Percentiles rank a stretch among this genome's conserved stretches.
Evolutionary conservation across 2,113 vertebrate species (phyloP).

Genomic region (Opisthocomus hoazin): DNA sequence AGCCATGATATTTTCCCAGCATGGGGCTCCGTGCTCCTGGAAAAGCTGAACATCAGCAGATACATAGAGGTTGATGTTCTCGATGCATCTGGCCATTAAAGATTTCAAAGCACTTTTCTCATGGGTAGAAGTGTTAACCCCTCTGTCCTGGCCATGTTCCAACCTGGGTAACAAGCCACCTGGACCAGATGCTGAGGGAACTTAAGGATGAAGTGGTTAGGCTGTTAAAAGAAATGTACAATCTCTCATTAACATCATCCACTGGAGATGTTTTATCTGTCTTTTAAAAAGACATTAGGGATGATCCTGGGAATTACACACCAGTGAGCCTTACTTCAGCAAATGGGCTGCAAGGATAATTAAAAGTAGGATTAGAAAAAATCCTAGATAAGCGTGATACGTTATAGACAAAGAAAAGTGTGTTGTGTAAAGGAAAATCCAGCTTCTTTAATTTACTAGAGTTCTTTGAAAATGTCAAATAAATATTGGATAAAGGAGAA

Average conservation of each 20-base stretch:
- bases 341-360: constrained; percentile 41
- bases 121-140: constrained; percentile 39
- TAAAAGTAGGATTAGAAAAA: constrained; percentile 28
- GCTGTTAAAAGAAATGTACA: constrained; percentile 13
- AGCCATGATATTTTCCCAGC: constrained; percentile 34
- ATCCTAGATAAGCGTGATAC: neutral
- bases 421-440: neutral
- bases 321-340: neutral
- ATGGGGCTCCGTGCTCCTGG: neutral
- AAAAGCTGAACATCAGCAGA: neutral
- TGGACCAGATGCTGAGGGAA: constrained; percentile 26
- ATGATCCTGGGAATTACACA: constrained; percentile 20
- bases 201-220: neutral
- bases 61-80: constrained; percentile 8
- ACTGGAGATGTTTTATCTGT: neutral
- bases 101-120: constrained; percentile 21
- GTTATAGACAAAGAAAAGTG: neutral
- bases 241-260: constrained; percentile 22
- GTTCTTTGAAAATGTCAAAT: constrained; percentile 29
- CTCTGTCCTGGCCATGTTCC: constrained; percentile 14
- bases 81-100: constrained; percentile 4
- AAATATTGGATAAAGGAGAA: constrained; percentile 35
- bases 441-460: constrained; percentile 40
- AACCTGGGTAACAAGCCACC: constrained; percentile 25
- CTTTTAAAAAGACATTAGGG: constrained; percentile 44